phyloP scores from a whole-genome alignment of 2,797 vertebrate species.

The Brotula barbata region DNA sequence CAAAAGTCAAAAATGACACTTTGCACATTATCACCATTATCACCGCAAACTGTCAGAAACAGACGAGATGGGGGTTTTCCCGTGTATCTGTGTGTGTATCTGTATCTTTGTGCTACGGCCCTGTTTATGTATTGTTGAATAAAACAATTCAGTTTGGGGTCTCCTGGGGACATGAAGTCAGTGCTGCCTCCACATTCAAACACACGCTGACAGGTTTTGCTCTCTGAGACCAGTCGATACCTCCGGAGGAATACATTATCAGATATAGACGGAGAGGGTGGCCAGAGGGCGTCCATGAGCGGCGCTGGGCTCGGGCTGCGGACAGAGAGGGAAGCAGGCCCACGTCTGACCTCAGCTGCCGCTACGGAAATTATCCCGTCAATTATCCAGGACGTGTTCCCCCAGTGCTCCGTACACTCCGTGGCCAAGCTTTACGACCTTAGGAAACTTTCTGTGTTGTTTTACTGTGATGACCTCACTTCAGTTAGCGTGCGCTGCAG shows the following conservation, averaged over 20 bases:
- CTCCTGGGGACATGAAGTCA: conserved; percentile 23
- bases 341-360: conserved; percentile 75
- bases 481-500: conserved; percentile 57
- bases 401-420: conserved; percentile 63
- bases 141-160: conserved; percentile 17
- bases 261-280: conserved; percentile 29
- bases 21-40: conserved; percentile 7
- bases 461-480: conserved; percentile 76
- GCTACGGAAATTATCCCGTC: conserved; percentile 71
- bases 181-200: conserved; percentile 7
- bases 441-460: conserved; percentile 75
- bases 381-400: conserved; percentile 76
- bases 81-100: conserved; percentile 3
- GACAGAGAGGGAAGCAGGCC: conserved; percentile 60
- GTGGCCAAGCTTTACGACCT: conserved; percentile 67
- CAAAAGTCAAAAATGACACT: neutral
- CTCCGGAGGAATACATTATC: conserved; percentile 38
- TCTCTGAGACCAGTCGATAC: conserved; percentile 21
- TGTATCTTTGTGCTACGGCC: conserved; percentile 1
- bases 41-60: conserved; percentile 8
- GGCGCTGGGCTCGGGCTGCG: conserved; percentile 32
- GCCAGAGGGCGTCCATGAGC: conserved; percentile 25
- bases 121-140: conserved; percentile 5
- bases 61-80: neutral
- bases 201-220: conserved; percentile 33